Evolutionary conservation across 2,113 vertebrate species (phyloP).

Genomic region (Phyllopteryx taeniolatus): DNA sequence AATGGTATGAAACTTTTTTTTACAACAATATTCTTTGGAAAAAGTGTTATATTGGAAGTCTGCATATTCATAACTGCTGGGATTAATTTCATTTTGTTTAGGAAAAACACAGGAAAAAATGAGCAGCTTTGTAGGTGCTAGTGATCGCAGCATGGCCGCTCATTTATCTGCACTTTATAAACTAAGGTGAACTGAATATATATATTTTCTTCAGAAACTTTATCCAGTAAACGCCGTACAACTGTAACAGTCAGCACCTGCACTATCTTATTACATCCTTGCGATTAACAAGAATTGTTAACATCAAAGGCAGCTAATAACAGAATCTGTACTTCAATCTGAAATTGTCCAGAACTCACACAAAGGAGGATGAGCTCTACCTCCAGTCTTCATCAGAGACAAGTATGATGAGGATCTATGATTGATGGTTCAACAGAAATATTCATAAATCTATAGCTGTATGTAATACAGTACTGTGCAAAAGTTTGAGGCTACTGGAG

Average conservation of each 20-base stretch:
- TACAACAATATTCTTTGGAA: not conserved
- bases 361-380: constrained; percentile 20
- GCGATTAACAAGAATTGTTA: constrained; percentile 59
- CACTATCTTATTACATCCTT: constrained; percentile 30
- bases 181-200: constrained; percentile 18
- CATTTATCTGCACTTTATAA: constrained; percentile 3
- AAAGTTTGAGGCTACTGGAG: not conserved
- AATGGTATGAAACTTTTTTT: not conserved
- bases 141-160: not conserved
- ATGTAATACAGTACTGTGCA: not conserved
- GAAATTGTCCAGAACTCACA: constrained; percentile 21
- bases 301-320: constrained; percentile 57
- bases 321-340: constrained; percentile 42
- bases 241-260: constrained; percentile 38
- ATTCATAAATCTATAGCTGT: not conserved
- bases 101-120: not conserved
- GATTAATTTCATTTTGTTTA: not conserved
- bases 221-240: constrained; percentile 37
- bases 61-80: not conserved
- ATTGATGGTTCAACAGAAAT: not conserved
- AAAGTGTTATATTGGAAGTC: too few species aligned
- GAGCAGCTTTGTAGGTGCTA: not conserved
- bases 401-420: not conserved
- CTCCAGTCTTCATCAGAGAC: not conserved
- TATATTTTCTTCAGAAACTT: constrained; percentile 18